A percentile compares a stretch with the other conserved stretches of the same genome.
phyloP scores from a whole-genome alignment of 2,113 vertebrate species.

The Sciurus niger region DNA sequence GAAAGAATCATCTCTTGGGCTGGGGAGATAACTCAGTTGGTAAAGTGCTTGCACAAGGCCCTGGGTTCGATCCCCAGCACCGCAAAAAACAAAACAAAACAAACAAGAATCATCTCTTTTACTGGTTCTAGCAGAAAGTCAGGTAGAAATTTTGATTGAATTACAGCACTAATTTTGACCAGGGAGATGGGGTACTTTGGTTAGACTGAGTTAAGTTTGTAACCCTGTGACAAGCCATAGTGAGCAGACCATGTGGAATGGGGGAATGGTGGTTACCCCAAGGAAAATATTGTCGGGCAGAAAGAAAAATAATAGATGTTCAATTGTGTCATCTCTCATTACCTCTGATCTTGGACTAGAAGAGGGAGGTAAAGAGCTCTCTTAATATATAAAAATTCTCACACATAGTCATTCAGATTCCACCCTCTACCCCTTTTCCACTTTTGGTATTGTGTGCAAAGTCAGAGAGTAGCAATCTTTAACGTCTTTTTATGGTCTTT shows the following conservation, averaged over 20 bases:
- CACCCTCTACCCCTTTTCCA: not conserved
- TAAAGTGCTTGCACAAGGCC: too few relatives aligned
- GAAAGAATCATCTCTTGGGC: not conserved
- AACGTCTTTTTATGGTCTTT: slow-evolving; percentile 42
- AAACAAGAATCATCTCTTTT: not conserved
- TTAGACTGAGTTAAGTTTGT: slow-evolving; percentile 17
- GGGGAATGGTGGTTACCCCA: not conserved
- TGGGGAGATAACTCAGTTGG: too few relatives aligned
- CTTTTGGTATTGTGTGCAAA: not conserved
- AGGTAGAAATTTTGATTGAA: not conserved
- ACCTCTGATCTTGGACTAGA: slow-evolving; percentile 23
- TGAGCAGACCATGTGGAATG: not conserved
- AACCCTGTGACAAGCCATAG: not conserved
- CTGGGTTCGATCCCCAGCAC: too few relatives aligned
- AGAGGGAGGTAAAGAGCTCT: slow-evolving; percentile 13
- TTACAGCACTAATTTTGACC: not conserved
- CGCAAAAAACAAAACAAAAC: too few relatives aligned
- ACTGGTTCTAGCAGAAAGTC: slow-evolving; percentile 17
- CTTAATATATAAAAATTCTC: slow-evolving; percentile 13
- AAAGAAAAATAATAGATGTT: slow-evolving; percentile 25
- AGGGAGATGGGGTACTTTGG: not conserved
- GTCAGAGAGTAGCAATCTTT: not conserved
- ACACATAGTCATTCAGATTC: not conserved
- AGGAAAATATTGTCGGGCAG: not conserved
- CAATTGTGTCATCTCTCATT: not conserved